A percentile compares a stretch with the other conserved stretches of the same genome.
phyloP scores from a whole-genome alignment of 2,797 vertebrate genomes.

The Myotis findleyi region DNA sequence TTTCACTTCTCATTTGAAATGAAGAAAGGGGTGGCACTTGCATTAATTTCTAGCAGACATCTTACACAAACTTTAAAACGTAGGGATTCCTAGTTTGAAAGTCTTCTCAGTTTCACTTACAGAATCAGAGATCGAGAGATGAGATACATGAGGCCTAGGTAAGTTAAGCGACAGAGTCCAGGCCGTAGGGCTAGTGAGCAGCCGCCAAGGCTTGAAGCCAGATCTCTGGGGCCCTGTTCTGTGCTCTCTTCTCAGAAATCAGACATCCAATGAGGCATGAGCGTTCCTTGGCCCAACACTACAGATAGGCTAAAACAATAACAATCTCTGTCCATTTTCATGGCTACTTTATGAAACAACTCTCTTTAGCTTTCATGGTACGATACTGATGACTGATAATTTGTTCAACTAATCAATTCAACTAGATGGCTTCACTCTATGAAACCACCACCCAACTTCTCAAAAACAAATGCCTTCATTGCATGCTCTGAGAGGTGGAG shows the following conservation, averaged over 20 bases:
- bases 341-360: background rate
- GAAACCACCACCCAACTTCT: background rate
- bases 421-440: background rate
- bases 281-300: background rate
- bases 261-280: background rate
- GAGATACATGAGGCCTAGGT: background rate
- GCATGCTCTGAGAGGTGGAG: background rate
- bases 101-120: background rate
- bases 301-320: background rate
- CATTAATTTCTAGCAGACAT: background rate
- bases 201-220: background rate
- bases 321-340: background rate
- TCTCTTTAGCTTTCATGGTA: background rate
- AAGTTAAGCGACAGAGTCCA: background rate
- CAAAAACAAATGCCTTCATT: conserved; percentile 9
- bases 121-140: background rate
- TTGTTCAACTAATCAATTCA: background rate
- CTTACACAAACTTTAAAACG: background rate
- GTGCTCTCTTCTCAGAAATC: background rate
- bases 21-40: background rate
- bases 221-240: background rate
- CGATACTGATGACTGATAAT: background rate
- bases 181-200: background rate
- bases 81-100: background rate
- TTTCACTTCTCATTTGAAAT: conserved; percentile 48